A percentile compares a stretch with the other conserved stretches of the same genome.
These are phyloP conservation scores for Pogonophryne albipinna DNA, from an alignment of 2,797 vertebrate species.

Conservation along the genomic window DNA sequence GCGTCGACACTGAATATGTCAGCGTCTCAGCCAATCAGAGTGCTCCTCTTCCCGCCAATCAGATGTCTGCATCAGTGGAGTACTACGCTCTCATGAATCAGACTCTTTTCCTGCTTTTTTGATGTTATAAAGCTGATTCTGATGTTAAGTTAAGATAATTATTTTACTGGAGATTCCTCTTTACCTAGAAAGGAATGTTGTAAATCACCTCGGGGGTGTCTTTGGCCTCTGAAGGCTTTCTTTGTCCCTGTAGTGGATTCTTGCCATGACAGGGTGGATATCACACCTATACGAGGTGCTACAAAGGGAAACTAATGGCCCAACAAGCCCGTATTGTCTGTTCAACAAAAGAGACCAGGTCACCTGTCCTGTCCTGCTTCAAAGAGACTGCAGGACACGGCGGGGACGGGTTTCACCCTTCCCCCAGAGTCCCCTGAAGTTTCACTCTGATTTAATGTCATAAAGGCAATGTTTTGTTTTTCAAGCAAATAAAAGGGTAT, in stretches of 20 bases:
- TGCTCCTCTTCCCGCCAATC: slow-evolving; percentile 64
- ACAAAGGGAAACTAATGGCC: slow-evolving; percentile 80
- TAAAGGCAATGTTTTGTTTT: neutral
- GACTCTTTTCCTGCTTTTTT: slow-evolving; percentile 6
- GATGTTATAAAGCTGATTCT: slow-evolving; percentile 6
- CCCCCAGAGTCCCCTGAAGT: slow-evolving; percentile 3
- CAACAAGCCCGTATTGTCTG: slow-evolving; percentile 77
- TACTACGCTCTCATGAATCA: slow-evolving; percentile 72
- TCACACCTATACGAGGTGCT: slow-evolving; percentile 77
- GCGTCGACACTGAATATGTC: slow-evolving; percentile 74
- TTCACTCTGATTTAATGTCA: neutral
- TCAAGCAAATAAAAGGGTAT: no score
- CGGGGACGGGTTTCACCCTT: slow-evolving; percentile 13
- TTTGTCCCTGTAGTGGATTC: slow-evolving; percentile 30
- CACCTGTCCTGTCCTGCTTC: slow-evolving; percentile 65
- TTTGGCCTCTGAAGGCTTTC: slow-evolving; percentile 14
- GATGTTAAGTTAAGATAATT: slow-evolving; percentile 24
- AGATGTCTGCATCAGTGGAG: slow-evolving; percentile 51
- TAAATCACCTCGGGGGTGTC: slow-evolving; percentile 18
- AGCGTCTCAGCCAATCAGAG: slow-evolving; percentile 70
- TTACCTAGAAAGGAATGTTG: slow-evolving; percentile 22
- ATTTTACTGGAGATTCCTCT: slow-evolving; percentile 25
- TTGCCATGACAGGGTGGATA: slow-evolving; percentile 59
- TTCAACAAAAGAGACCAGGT: slow-evolving; percentile 75
- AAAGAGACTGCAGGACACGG: slow-evolving; percentile 46